phyloP scores from a whole-genome alignment of 2,797 vertebrate species.

The Leptodactylus fallax region DNA sequence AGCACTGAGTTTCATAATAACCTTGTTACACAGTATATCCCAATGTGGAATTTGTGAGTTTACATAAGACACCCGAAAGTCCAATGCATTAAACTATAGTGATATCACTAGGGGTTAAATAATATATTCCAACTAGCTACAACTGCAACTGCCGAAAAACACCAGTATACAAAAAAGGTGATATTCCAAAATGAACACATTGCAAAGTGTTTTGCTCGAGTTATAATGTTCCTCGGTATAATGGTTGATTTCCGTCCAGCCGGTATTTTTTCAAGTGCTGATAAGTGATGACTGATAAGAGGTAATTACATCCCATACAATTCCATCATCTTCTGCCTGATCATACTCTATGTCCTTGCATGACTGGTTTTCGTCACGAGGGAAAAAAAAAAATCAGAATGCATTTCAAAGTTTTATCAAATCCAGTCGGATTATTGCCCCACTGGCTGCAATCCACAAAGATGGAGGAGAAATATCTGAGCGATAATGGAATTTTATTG shows the following conservation, averaged over 20 bases:
- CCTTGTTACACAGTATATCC: too few species aligned
- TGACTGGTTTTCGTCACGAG: slow-evolving; percentile 11
- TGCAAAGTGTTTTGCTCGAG: background rate
- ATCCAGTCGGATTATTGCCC: slow-evolving; percentile 1
- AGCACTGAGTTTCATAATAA: too few species aligned
- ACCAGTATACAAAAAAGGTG: background rate
- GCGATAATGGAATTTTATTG: background rate
- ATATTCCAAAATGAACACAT: background rate
- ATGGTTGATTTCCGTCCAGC: background rate
- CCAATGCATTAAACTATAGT: too few species aligned
- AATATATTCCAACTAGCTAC: background rate
- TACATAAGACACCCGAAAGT: too few species aligned
- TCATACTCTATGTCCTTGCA: background rate
- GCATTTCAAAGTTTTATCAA: background rate
- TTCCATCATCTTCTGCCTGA: background rate
- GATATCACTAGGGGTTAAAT: too few species aligned
- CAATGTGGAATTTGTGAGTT: too few species aligned
- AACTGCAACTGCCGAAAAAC: background rate
- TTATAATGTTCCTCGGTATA: background rate
- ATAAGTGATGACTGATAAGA: slow-evolving; percentile 16
- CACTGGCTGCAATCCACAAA: background rate
- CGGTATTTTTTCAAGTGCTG: background rate
- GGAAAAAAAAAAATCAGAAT: background rate
- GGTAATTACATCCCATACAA: slow-evolving; percentile 22
- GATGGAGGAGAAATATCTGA: background rate